A percentile compares a stretch with the other conserved stretches of the same genome.
phyloP scores from a whole-genome alignment of 2,797 vertebrate species.

The Yasuhikotakia modesta region DNA sequence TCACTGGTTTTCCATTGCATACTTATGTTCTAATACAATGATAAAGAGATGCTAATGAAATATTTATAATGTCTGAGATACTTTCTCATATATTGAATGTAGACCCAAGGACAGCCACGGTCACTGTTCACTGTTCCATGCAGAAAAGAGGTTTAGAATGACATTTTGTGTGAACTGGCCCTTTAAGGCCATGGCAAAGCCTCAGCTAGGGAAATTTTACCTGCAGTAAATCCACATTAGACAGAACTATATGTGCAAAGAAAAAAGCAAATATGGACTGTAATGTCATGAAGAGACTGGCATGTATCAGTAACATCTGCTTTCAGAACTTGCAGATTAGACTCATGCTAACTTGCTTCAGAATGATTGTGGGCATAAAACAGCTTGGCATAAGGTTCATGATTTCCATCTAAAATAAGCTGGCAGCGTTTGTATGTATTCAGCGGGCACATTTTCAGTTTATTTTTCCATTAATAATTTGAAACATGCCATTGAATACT shows the following conservation, averaged over 20 bases:
- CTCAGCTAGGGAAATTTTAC: background rate
- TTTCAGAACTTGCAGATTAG: conserved; percentile 15
- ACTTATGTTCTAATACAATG: background rate
- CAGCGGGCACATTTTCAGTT: conserved; percentile 11
- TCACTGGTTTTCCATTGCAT: background rate
- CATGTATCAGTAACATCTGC: background rate
- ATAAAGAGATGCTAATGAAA: background rate
- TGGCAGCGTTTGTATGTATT: conserved; percentile 12
- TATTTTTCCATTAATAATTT: conserved; percentile 30
- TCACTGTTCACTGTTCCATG: background rate
- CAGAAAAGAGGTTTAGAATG: background rate
- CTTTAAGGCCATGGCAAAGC: background rate
- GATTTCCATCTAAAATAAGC: conserved; percentile 36
- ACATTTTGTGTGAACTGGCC: background rate
- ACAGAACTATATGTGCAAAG: background rate
- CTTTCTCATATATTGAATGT: background rate
- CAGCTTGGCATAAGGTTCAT: conserved; percentile 18
- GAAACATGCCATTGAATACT: conserved; percentile 21
- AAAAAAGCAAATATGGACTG: background rate
- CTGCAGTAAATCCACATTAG: background rate
- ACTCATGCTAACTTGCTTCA: conserved; percentile 2
- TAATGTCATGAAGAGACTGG: background rate
- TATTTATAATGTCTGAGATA: background rate
- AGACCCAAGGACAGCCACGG: background rate
- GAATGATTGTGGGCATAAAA: conserved; percentile 16